Evolutionary conservation across 2,888 invertebrate genomes (phyloP), one percentile per base, ranked within the genome.

Genomic region (Furcula furcula): DNA sequence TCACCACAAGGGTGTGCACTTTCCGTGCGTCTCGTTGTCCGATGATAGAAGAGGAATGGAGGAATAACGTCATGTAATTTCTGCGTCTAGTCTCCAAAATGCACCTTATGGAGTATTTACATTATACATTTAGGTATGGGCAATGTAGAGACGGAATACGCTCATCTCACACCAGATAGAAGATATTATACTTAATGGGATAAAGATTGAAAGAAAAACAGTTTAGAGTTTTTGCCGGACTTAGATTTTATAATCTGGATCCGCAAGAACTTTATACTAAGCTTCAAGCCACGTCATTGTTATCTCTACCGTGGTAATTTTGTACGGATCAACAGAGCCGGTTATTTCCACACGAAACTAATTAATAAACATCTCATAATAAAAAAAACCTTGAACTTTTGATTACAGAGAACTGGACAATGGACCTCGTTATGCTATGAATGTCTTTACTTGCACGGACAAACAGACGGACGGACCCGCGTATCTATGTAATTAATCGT

Each of bases 401-500:
- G 75, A 76, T 76, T 76, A 74, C 72, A 45, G 35, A 62, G 74
- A 74, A 75, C 62, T 72, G 82, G 83, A 87, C 88, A 87, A 87
- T 84, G 59, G 79, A 56, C 64, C 75, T 81, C 66, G 76, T 77
- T 85, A 79, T 71, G 73, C 56, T 52, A 55, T 44, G 56, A 60
- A 56, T 79, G 76, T 70, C 72, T 76, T 71, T 69, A 69, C 64
- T 72, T 73, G 68, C 62, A 70, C 69, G 73, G 74, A 74, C 62
- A 63, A 50, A 73, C 54, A 62, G 62, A 70, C 66, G 67, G 66
- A 77, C 71, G 65, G 69, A 67, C 67, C 62, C 65, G 67, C 81
- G 66, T 87, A 87, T 87, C 87, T 82, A 50, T 70, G 80, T 86
- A 88, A 88, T 87, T 88, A 88, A 88, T 88, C 87, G 86, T 79